Evolutionary conservation across 2,113 vertebrate species (phyloP).

Genomic region (Hippocampus mohnikei): DNA sequence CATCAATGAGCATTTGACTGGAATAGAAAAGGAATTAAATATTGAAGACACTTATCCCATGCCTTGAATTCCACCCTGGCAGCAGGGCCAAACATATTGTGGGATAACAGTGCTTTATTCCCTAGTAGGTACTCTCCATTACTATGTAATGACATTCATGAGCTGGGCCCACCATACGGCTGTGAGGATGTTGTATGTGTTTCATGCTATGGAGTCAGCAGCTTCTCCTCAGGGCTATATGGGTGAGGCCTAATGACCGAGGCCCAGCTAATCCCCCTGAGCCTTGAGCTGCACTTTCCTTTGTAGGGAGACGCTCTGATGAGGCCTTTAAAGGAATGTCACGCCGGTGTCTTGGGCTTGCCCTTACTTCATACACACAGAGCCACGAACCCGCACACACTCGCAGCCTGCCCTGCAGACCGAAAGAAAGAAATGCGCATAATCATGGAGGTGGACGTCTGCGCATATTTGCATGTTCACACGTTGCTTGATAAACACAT

Average conservation of each 20-base stretch:
- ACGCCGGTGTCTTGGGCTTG: constrained; percentile 52
- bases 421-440: constrained; percentile 16
- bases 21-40: constrained; percentile 6
- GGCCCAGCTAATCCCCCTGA: constrained; percentile 48
- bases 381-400: constrained; percentile 10
- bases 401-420: constrained; percentile 34
- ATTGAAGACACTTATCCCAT: constrained; percentile 7
- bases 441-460: constrained; percentile 21
- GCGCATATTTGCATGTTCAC: constrained; percentile 32
- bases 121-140: constrained; percentile 52
- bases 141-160: constrained; percentile 71
- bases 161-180: constrained; percentile 54
- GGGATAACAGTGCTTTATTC: constrained; percentile 35
- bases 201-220: constrained; percentile 56
- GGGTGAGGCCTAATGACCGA: constrained; percentile 62
- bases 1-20: constrained; percentile 1
- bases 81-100: constrained; percentile 33
- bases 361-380: constrained; percentile 18
- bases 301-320: constrained; percentile 46
- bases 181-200: constrained; percentile 41
- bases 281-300: constrained; percentile 28
- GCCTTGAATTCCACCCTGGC: constrained; percentile 1
- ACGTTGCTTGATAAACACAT: constrained; percentile 24
- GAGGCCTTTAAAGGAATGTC: constrained; percentile 70
- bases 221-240: constrained; percentile 51